phyloP scores from a whole-genome alignment of 2,797 vertebrate genomes.

The Nannoperca australis region DNA sequence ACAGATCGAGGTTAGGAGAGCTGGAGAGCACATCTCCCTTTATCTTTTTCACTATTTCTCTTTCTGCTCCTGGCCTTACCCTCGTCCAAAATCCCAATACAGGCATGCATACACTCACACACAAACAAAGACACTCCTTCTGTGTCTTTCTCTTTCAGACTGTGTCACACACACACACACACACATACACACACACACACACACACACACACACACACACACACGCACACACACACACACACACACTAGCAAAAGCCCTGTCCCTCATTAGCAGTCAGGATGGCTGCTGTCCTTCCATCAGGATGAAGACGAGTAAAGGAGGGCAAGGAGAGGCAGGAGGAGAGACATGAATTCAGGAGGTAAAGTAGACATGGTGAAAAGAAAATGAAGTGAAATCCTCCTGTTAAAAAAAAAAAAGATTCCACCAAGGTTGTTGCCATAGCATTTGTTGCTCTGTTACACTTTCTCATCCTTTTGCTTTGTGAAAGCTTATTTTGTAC shows the following conservation, averaged over 20 bases:
- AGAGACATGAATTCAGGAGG: slow-evolving; percentile 48
- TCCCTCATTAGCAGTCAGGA: slow-evolving; percentile 80
- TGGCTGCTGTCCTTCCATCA: slow-evolving; percentile 70
- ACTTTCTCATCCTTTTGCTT: slow-evolving; percentile 23
- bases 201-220: slow-evolving; percentile 36
- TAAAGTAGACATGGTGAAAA: slow-evolving; percentile 39
- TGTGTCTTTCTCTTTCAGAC: slow-evolving; percentile 37
- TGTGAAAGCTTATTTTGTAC: slow-evolving; percentile 5
- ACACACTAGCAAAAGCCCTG: slow-evolving; percentile 42
- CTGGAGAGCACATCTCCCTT: slow-evolving; percentile 73
- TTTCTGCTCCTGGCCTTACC: slow-evolving; percentile 58
- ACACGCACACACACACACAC: slow-evolving; percentile 24
- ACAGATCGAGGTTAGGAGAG: slow-evolving; percentile 80
- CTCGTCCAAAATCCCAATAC: slow-evolving; percentile 55
- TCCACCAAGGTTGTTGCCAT: slow-evolving; percentile 71
- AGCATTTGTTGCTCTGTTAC: slow-evolving; percentile 59
- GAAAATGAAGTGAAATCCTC: slow-evolving; percentile 36
- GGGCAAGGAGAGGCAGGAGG: slow-evolving; percentile 54
- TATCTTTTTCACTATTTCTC: slow-evolving; percentile 64
- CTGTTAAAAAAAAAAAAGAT: slow-evolving; percentile 22
- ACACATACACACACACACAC: slow-evolving; percentile 29
- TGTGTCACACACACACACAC: slow-evolving; percentile 19
- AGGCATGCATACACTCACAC: slow-evolving; percentile 31
- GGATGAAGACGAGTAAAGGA: slow-evolving; percentile 64
- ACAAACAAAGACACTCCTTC: slow-evolving; percentile 55